Conservation (phyloP, 2,888 invertebrate species). For the Loripinus fragilis region DNA sequence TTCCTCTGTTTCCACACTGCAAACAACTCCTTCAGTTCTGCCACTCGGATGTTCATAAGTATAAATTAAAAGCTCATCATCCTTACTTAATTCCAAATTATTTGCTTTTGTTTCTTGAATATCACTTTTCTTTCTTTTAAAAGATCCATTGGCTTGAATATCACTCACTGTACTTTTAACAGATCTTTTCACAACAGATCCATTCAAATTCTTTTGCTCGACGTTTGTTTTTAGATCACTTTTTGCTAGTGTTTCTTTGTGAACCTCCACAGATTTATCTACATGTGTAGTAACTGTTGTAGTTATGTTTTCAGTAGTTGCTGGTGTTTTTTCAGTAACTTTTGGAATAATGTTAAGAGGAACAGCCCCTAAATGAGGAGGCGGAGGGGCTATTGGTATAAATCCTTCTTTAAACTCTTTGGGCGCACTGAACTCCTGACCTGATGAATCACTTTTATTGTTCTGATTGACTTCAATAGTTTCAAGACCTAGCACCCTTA, state of each 20-base stretch:
- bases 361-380: slow-evolving; percentile 1
- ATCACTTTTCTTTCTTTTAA: not conserved
- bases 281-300: not conserved
- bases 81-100: not conserved
- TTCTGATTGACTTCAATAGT: slow-evolving; percentile 45
- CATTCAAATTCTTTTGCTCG: not conserved
- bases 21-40: slow-evolving; percentile 54
- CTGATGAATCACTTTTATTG: not conserved
- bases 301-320: too few relatives aligned
- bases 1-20: slow-evolving; percentile 51
- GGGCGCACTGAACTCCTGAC: not conserved
- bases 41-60: slow-evolving; percentile 51
- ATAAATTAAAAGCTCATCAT: slow-evolving; percentile 50
- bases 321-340: too few relatives aligned
- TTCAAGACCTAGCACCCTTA: slow-evolving; percentile 51
- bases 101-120: not conserved
- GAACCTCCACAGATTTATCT: not conserved
- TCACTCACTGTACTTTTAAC: too few relatives aligned
- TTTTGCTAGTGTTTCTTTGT: not conserved
- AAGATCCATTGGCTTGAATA: too few relatives aligned
- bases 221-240: not conserved
- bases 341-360: not conserved
- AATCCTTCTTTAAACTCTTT: not conserved
- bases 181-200: not conserved
- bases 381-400: not conserved